phyloP scores from a whole-genome alignment of 2,113 vertebrate species.

The Crotophaga sulcirostris region DNA sequence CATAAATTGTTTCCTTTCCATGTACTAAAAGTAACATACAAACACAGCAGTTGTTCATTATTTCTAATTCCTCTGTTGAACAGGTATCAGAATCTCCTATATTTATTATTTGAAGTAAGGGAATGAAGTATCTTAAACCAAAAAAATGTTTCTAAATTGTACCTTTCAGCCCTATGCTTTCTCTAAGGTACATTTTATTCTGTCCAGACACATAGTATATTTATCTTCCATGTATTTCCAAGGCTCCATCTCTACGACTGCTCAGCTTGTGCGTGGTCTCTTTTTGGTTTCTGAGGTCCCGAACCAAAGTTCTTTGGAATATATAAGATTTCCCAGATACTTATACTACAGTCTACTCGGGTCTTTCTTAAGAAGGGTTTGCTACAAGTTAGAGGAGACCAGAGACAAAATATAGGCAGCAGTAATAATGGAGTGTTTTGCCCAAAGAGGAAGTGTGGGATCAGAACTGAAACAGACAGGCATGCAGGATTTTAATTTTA shows the following conservation, averaged over 20 bases:
- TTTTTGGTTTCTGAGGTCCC: background rate
- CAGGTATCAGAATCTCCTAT: background rate
- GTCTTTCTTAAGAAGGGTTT: background rate
- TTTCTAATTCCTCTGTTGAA: background rate
- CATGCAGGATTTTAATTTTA: constrained; percentile 33
- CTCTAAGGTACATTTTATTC: background rate
- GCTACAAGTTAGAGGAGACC: background rate
- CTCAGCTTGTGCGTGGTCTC: background rate
- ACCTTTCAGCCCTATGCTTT: background rate
- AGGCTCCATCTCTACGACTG: background rate
- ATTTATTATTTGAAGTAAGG: background rate
- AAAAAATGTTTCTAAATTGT: background rate
- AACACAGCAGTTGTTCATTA: background rate
- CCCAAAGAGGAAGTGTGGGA: background rate
- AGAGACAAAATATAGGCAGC: background rate
- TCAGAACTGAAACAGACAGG: background rate
- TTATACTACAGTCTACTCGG: background rate
- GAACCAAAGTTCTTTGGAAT: background rate
- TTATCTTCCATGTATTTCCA: background rate
- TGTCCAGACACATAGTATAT: background rate
- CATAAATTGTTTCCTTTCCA: background rate
- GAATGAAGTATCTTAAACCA: background rate
- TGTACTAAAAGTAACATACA: background rate
- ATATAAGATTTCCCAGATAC: background rate
- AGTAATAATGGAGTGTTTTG: background rate